These are phyloP conservation scores for Pseudorhiza aurosa DNA, from an alignment of 30 jellyfish, hydroid and myxozoan genomes.

Conservation along the genomic window DNA sequence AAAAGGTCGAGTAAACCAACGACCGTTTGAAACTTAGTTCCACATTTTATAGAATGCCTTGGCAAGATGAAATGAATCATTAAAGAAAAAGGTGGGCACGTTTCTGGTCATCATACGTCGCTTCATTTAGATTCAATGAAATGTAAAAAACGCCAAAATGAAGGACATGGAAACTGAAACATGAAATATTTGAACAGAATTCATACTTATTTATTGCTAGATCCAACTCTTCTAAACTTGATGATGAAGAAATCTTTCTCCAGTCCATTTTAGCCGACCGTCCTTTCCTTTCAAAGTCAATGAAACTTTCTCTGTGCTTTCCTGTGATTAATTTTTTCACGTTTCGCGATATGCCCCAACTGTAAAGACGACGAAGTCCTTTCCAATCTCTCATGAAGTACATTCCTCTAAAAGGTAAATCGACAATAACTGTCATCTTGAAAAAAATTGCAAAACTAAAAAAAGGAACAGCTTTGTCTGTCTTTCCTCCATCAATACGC, in stretches of 20 bases:
- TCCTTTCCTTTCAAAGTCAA: conserved; percentile 23
- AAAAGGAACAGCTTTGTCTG: conserved; percentile 64
- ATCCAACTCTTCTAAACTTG: conserved; percentile 82
- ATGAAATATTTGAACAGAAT: too few relatives aligned
- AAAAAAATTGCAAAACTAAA: conserved; percentile 85
- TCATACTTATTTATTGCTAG: conserved; percentile 9
- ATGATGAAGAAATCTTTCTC: conserved; percentile 77
- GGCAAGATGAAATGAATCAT: too few relatives aligned
- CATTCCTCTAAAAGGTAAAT: conserved; percentile 54
- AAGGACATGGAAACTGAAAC: too few relatives aligned
- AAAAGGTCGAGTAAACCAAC: too few relatives aligned
- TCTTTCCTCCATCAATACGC: too few relatives aligned
- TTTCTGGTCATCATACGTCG: too few relatives aligned
- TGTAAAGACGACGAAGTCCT: conserved; percentile 78
- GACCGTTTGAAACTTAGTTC: too few relatives aligned
- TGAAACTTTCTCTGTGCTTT: conserved; percentile 60
- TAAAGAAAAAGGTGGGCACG: too few relatives aligned
- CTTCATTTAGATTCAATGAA: too few relatives aligned
- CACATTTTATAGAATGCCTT: too few relatives aligned
- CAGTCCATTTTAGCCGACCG: conserved; percentile 60
- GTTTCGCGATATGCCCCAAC: conserved; percentile 67
- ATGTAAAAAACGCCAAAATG: too few relatives aligned
- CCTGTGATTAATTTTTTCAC: conserved; percentile 49
- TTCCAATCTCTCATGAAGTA: conserved; percentile 70
- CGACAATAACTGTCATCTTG: conserved; percentile 74